Percentiles rank a stretch among this genome's conserved stretches.
phyloP scores from a whole-genome alignment of 1,140 invertebrate genomes.

The Drosophila rhopaloa region DNA sequence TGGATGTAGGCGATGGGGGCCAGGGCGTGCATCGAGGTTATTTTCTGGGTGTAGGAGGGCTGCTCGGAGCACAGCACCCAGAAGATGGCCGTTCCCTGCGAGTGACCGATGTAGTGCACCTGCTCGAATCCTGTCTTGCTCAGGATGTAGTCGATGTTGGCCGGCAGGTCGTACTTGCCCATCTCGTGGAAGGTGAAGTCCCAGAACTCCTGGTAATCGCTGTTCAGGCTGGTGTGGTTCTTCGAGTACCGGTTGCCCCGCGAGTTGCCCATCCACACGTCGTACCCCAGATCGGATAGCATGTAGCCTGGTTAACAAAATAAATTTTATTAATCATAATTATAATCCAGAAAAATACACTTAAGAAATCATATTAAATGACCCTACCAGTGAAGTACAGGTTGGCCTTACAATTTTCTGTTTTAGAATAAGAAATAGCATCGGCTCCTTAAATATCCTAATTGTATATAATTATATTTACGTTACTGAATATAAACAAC shows the following conservation, averaged over 20 bases:
- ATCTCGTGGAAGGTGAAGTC: constrained; percentile 93
- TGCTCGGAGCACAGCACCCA: constrained; percentile 87
- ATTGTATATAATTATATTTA: too few relatives aligned
- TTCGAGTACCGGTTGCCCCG: constrained; percentile 89
- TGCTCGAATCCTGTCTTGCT: constrained; percentile 86
- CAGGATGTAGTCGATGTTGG: constrained; percentile 90
- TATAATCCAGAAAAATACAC: too few relatives aligned
- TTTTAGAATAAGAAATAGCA: too few relatives aligned
- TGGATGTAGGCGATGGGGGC: constrained; percentile 88
- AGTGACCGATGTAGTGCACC: constrained; percentile 90
- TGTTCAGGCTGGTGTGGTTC: constrained; percentile 86
- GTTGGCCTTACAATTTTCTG: too few relatives aligned
- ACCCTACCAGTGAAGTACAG: too few relatives aligned
- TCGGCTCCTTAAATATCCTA: too few relatives aligned
- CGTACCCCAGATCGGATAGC: constrained; percentile 86
- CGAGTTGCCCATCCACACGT: constrained; percentile 91
- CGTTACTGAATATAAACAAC: too few relatives aligned
- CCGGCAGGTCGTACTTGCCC: constrained; percentile 90
- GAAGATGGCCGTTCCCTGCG: constrained; percentile 88
- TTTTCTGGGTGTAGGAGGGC: constrained; percentile 89
- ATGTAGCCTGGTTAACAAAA: constrained; percentile 82
- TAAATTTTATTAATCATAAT: background rate
- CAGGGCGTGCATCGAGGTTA: constrained; percentile 88
- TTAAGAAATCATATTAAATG: too few relatives aligned
- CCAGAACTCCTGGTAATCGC: constrained; percentile 89